Percentiles rank a stretch among this genome's conserved stretches.
phyloP scores from a whole-genome alignment of 2,113 vertebrate genomes.

The Gallinago paraguaiae region DNA sequence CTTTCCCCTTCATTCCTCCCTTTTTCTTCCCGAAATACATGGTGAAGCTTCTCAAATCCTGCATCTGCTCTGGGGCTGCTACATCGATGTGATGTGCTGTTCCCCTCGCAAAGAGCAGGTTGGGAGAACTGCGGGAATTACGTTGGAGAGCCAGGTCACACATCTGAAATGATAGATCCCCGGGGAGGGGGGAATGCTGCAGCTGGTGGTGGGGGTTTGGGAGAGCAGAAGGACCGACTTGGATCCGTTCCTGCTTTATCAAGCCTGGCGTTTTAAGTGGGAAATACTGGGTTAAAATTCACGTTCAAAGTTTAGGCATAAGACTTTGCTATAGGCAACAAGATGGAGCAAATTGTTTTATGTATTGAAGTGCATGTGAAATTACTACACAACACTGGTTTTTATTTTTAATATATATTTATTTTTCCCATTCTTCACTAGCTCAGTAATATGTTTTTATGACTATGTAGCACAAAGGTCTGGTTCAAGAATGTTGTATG shows the following conservation, averaged over 20 bases:
- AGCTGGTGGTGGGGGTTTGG: fast-evolving
- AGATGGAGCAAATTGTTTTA: background rate
- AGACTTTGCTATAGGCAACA: background rate
- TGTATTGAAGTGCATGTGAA: background rate
- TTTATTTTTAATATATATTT: background rate
- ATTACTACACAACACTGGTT: background rate
- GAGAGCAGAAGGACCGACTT: fast-evolving
- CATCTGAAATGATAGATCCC: fast-evolving
- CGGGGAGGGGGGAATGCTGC: fast-evolving
- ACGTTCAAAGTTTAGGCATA: fast-evolving
- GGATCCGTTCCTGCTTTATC: background rate
- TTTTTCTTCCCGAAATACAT: background rate
- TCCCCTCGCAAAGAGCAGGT: fast-evolving
- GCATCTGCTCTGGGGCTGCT: background rate
- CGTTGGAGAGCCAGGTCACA: fast-evolving
- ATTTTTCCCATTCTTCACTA: background rate
- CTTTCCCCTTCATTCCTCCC: background rate
- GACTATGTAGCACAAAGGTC: background rate
- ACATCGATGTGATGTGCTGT: background rate
- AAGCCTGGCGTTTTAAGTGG: background rate
- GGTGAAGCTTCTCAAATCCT: background rate
- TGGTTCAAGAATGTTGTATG: background rate
- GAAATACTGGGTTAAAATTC: background rate
- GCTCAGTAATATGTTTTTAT: background rate
- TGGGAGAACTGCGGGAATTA: too few relatives aligned